These are phyloP conservation scores for Parnassius smintheus DNA, from an alignment of 2,888 invertebrate genomes.

Conservation along the genomic window DNA sequence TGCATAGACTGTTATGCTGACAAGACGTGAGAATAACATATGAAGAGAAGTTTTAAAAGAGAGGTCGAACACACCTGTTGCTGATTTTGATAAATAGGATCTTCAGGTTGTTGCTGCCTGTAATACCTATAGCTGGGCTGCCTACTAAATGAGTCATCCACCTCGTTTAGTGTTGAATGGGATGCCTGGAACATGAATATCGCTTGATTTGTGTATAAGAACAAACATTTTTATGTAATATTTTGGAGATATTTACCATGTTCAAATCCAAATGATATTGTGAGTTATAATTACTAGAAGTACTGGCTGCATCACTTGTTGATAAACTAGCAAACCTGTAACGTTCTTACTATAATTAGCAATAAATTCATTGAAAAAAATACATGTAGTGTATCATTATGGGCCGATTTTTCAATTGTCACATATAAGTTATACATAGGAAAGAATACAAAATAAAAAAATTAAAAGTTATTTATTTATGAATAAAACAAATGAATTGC, in stretches of 20 bases:
- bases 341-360: slow-evolving; percentile 9
- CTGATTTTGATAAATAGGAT: slow-evolving; percentile 76
- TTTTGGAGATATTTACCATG: slow-evolving; percentile 48
- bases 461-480: no score
- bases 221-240: not conserved
- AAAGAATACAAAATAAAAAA: no score
- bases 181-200: slow-evolving; percentile 53
- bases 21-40: no score
- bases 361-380: not conserved
- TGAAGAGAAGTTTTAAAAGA: no score
- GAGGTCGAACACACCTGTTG: slow-evolving; percentile 59
- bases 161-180: slow-evolving; percentile 71
- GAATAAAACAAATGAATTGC: no score
- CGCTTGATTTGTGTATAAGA: not conserved
- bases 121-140: slow-evolving; percentile 74
- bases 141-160: slow-evolving; percentile 74
- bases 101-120: slow-evolving; percentile 62
- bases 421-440: no score
- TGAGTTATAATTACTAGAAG: slow-evolving; percentile 67
- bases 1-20: no score
- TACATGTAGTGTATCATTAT: no score
- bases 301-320: slow-evolving; percentile 72
- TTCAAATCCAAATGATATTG: slow-evolving; percentile 69
- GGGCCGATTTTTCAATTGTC: no score
- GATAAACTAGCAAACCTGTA: slow-evolving; percentile 86